Evolutionary conservation across 1,140 invertebrate species (phyloP), one percentile per base, ranked within the genome.

Genomic region (Lepeophtheirus salmonis): DNA sequence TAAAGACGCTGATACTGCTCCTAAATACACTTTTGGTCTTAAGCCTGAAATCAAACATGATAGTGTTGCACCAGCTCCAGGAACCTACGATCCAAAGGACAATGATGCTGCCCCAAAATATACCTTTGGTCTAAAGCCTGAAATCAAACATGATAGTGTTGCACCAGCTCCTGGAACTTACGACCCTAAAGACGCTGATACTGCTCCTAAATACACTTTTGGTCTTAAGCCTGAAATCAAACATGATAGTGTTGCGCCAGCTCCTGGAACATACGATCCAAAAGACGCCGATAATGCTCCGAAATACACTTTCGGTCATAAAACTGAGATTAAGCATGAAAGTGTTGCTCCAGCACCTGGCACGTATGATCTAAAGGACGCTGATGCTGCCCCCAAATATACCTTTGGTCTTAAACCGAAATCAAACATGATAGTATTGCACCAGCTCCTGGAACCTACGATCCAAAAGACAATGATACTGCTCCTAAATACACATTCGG

Each of bases 91-190:
- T 24, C 17, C 24, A 6, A 56, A 61, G 6, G 59, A 61, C 13
- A 18, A 52, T 3, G 59, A 61, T 16, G 21, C 10, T 4, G 17
- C 49, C 20, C 59, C 59, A 4, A 18, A 52, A 3, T 18, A 61
- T 18, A 53, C 59, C 2, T 61, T 61, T 30, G 59, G 59, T 12
- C 25, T 61, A 18, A 57, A 50, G 25, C 59, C 59, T 2, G 59
- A 61, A 30, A 56, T 55, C 1, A 52, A 57, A 24, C 13, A 50
- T 16, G 50, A 61, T 18, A 50, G 41, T 18, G 21, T 55, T 22
- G 49, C 59, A n/a, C 59, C 59, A 56, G 59, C 59, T 21, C 59
- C 59, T 55, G 51, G 51, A 2, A 53, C 59, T 17, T 61, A 61
- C 23, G 59, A 61, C 16, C 18, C 50, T n/a, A 48, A 52, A 17